phyloP scores from a whole-genome alignment of 2,113 vertebrate species.

The Mastomys natalensis region DNA sequence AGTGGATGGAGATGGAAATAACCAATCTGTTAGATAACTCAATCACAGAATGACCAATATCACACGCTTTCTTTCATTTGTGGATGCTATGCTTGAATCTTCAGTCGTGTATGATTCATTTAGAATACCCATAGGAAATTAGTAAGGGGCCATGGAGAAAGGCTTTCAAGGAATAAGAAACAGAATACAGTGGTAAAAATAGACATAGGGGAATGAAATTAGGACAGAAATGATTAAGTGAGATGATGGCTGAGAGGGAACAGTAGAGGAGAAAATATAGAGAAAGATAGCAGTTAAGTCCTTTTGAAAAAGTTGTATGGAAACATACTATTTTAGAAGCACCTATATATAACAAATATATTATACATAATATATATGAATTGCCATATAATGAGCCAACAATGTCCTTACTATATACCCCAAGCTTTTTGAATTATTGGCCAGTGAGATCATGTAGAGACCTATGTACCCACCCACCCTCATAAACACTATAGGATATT shows the following conservation, averaged over 20 bases:
- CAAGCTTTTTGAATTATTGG: not conserved
- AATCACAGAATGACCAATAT: not conserved
- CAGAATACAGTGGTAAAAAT: not conserved
- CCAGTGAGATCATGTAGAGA: not conserved
- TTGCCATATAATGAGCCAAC: not conserved
- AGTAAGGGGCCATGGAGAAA: not conserved
- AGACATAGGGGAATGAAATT: not conserved
- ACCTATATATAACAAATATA: not conserved
- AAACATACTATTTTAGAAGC: not conserved
- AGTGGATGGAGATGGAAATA: not conserved
- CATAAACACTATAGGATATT: not conserved
- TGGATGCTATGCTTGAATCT: not conserved
- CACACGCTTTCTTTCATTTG: not conserved
- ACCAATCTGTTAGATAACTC: not conserved
- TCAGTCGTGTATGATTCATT: not conserved
- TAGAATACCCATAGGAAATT: not conserved
- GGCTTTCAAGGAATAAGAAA: not conserved
- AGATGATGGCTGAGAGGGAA: not conserved
- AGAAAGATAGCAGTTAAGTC: not conserved
- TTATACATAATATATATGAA: not conserved
- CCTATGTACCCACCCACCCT: fast-evolving
- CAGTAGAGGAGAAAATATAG: not conserved
- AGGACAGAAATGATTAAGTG: not conserved
- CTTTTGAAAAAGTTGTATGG: not conserved
- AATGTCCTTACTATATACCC: not conserved